Percentiles rank a stretch among this genome's conserved stretches.
These are phyloP conservation scores for Bucco capensis DNA, from an alignment of 2,113 vertebrate species.

Conservation along the genomic window DNA sequence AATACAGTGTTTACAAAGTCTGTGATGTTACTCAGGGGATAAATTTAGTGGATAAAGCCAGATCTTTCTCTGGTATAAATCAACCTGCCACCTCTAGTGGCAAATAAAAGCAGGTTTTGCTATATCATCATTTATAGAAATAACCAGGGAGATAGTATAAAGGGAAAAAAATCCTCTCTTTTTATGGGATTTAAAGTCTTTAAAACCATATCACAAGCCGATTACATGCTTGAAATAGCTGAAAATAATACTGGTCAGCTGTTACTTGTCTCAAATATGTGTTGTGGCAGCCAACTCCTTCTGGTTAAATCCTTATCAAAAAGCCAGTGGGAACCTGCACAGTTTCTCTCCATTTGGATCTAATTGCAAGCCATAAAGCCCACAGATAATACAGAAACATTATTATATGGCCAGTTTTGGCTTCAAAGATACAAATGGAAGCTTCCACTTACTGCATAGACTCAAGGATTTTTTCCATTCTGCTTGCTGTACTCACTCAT, in stretches of 20 bases:
- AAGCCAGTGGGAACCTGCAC: background rate
- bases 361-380: background rate
- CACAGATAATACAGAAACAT: background rate
- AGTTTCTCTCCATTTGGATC: background rate
- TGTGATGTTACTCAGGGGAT: background rate
- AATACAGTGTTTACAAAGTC: background rate
- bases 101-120: constrained; percentile 18
- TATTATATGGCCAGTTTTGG: background rate
- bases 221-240: background rate
- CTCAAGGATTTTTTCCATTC: background rate
- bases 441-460: background rate
- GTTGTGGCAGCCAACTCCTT: background rate
- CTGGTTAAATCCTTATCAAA: background rate
- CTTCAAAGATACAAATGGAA: background rate
- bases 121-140: background rate
- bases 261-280: background rate
- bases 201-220: background rate
- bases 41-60: background rate
- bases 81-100: background rate
- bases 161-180: background rate
- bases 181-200: background rate
- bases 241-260: background rate
- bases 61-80: background rate
- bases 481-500: background rate
- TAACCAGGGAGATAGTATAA: background rate